Percentiles rank a stretch among this genome's conserved stretches.
Conservation (phyloP, 2,113 vertebrate species). For the Lamprotornis superbus region DNA sequence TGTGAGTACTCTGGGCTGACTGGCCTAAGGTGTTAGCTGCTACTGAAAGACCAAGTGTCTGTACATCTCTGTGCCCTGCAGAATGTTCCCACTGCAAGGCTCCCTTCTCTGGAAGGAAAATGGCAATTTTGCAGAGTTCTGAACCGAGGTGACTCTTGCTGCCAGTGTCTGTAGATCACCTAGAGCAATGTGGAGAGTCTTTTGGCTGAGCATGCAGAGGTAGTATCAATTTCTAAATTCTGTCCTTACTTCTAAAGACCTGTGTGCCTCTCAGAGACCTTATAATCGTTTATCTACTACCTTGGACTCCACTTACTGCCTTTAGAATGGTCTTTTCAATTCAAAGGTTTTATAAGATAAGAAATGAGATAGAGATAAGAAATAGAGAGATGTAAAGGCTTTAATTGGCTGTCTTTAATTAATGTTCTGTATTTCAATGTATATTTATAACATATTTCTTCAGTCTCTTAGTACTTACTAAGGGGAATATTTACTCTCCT, state of each 20-base stretch:
- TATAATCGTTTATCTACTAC: neutral
- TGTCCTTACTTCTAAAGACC: neutral
- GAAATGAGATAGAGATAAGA: conserved; percentile 31
- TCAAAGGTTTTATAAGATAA: conserved; percentile 41
- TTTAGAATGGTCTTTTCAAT: neutral
- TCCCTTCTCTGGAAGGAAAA: neutral
- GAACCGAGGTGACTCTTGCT: neutral
- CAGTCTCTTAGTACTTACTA: neutral
- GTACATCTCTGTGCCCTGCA: neutral
- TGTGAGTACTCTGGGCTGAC: neutral
- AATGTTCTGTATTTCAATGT: neutral
- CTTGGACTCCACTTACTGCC: neutral
- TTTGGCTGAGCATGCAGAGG: neutral
- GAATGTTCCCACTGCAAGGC: neutral
- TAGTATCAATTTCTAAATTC: conserved; percentile 3
- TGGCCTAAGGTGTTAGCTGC: neutral
- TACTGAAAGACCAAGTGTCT: neutral
- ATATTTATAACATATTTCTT: neutral
- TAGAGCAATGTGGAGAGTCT: neutral
- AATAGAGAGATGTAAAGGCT: neutral
- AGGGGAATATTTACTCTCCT: neutral
- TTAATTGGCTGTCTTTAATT: conserved; percentile 24
- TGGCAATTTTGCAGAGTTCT: neutral
- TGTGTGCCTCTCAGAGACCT: neutral
- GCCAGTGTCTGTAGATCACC: neutral